These are phyloP conservation scores for Amazona ochrocephala DNA, from an alignment of 2,797 vertebrate species.

Conservation along the genomic window DNA sequence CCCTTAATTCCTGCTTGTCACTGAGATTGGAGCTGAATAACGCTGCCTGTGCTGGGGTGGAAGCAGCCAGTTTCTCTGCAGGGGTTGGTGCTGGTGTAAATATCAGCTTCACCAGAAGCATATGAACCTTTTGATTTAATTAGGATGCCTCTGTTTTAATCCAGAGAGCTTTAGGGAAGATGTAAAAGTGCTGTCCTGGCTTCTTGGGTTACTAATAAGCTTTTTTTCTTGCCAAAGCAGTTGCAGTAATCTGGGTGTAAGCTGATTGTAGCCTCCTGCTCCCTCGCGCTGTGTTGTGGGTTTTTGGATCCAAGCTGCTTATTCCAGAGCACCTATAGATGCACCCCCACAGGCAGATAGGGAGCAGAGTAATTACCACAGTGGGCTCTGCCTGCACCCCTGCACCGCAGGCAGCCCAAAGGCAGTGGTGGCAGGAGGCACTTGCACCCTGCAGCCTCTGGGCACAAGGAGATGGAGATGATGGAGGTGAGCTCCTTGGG, in stretches of 20 bases:
- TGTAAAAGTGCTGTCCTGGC: not conserved
- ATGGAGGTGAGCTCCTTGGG: not conserved
- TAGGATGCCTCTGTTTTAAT: not conserved
- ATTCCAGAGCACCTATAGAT: not conserved
- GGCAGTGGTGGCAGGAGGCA: not conserved
- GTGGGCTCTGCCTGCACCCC: not conserved
- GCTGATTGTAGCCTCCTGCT: not conserved
- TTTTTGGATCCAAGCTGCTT: not conserved
- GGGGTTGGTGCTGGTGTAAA: not conserved
- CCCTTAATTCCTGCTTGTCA: not conserved
- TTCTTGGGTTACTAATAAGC: not conserved
- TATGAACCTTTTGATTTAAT: not conserved
- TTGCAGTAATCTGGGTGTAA: not conserved
- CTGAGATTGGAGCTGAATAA: fast-evolving
- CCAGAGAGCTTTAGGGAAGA: not conserved
- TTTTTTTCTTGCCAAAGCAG: not conserved
- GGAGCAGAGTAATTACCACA: fast-evolving
- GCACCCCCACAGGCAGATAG: not conserved
- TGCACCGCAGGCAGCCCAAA: not conserved
- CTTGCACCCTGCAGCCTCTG: not conserved
- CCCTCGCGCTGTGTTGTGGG: not conserved
- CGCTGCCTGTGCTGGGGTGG: not conserved
- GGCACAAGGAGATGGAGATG: not conserved
- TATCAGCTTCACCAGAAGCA: not conserved
- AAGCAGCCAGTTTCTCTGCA: not conserved